Evolutionary conservation across 1,140 invertebrate genomes (phyloP), one percentile per base, ranked within the genome.

Genomic region (Drosophila kanapiae): DNA sequence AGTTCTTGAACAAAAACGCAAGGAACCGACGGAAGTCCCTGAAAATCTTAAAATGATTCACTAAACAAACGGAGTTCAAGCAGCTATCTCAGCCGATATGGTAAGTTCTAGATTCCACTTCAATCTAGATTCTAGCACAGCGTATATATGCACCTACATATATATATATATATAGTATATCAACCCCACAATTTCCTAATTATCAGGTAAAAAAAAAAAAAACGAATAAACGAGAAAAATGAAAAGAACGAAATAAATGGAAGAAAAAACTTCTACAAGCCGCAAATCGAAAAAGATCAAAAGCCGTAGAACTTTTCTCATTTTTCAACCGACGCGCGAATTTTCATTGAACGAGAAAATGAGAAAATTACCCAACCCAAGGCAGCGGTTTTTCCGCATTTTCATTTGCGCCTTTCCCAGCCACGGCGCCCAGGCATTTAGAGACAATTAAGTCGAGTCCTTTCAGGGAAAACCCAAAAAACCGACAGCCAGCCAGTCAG

Each of bases 341-440:
- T 86, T 91, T 85, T 85, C 85, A 90, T 81, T 90, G 86, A 90
- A 82, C 82, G 82, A 80, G 85, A 90, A 90, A 90, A 90, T 90
- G 82, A 90, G 85, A 91, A 90, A 90, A 90, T 90, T 82, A 85
- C 54, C 57, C 75, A 70, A 68, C 69, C 68, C 42, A 70, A 40
- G 42, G 4, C 65, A 71, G 69, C 65, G 37, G 71, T 68, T 84
- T 62, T 78, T 45, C 65, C 75, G 45, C 64, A 47, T 79, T 74
- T 75, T 67, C 47, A 62, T 71, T 58, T 61, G 43, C 53, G 57
- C 63, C 53, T 72, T 70, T 56, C 54, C 75, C 49, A 59, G 60
- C 49, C 64, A 53, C 31, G 54, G 59, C 65, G 62, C 81, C 43
- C 61, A 29, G 62, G 51, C 78, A 81, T 91, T 88, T 88, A 88